Evolutionary conservation across 2,797 vertebrate species (phyloP), one percentile per base, ranked within the genome.

Genomic region (Galago senegalensis): DNA sequence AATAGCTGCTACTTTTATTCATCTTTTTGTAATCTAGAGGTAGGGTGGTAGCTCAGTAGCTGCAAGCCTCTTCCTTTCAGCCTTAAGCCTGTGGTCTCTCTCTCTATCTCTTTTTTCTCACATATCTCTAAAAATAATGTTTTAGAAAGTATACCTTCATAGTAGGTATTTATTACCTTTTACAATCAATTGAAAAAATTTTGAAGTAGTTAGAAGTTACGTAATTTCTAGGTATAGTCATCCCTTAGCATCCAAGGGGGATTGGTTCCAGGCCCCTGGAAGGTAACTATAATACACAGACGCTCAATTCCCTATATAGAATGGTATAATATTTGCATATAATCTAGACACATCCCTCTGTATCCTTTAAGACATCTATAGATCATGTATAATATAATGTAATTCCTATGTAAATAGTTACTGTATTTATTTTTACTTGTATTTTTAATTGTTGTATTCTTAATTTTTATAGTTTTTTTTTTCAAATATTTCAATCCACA

Each of bases 131-230:
- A 37, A 77, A 75, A 31, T 14, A 69, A 31, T 20, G 16, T 65
- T 82, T 91, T 21, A 6, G 31, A 76, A 76, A 53, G 23, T 7
- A 72, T 43, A 7, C 6, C 7, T 34, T 93, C 16, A 92, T 3
- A 94, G 40, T 77, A 93, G 16, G 73, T 87, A 56, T 60, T 94
- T 12, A 18, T 65, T 37, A 58, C 46, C 69, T 96, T 88, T 77
- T 0, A 79, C 46, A 89, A 46, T 61, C 14, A 46, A 58, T 18
- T 53, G 27, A 93, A 79, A 77, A 75, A 18, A 17, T 49, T 89
- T 89, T 23, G 34, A 72, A 89, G 61, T 69, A 86, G 5, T 46
- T 67, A 77, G 20, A 61, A 90, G 87, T 29, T 40, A 60, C 87
- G 29, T 37, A 89, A 76, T 86, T 61, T 73, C 0, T 9, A 76